phyloP scores from a whole-genome alignment of 30 jellyfish, hydroid and myxozoan genomes.

The Pelagia noctiluca region DNA sequence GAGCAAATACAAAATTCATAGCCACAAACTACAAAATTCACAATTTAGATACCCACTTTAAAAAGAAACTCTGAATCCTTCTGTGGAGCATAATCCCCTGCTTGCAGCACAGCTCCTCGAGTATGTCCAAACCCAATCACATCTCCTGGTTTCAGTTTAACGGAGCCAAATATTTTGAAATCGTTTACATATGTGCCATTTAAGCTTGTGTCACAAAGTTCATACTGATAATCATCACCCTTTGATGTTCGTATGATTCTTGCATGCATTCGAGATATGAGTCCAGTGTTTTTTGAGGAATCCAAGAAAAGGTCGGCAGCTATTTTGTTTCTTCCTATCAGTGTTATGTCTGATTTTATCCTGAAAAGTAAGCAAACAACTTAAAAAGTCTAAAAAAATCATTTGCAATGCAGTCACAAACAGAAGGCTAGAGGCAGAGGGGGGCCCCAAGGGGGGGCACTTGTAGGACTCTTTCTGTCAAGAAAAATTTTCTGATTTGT shows the following conservation, averaged over 20 bases:
- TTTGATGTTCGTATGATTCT: conserved; percentile 49
- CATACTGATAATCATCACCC: conserved; percentile 48
- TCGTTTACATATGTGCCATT: conserved; percentile 88
- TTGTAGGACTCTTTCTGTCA: no score
- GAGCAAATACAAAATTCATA: not conserved
- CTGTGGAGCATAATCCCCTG: conserved; percentile 83
- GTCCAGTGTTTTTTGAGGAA: conserved; percentile 64
- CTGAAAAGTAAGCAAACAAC: conserved; percentile 48
- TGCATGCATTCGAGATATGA: conserved; percentile 84
- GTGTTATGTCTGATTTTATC: conserved; percentile 66
- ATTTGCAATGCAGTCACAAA: no score
- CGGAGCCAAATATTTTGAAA: conserved; percentile 62
- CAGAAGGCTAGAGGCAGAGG: no score
- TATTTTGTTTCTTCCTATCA: conserved; percentile 69
- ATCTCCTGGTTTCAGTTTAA: conserved; percentile 67
- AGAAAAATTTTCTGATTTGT: no score
- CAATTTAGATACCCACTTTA: conserved; percentile 26
- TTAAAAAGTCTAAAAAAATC: no score
- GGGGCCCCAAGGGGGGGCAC: no score
- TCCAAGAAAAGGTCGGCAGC: conserved; percentile 78
- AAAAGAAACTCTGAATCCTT: conserved; percentile 71
- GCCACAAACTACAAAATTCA: not conserved
- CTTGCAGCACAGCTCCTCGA: conserved; percentile 64
- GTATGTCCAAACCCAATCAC: conserved; percentile 74
- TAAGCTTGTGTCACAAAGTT: conserved; percentile 75